Base-by-base conservation (phyloP, 2,113 vertebrate genomes). In the Blennius ocellaris region DNA sequence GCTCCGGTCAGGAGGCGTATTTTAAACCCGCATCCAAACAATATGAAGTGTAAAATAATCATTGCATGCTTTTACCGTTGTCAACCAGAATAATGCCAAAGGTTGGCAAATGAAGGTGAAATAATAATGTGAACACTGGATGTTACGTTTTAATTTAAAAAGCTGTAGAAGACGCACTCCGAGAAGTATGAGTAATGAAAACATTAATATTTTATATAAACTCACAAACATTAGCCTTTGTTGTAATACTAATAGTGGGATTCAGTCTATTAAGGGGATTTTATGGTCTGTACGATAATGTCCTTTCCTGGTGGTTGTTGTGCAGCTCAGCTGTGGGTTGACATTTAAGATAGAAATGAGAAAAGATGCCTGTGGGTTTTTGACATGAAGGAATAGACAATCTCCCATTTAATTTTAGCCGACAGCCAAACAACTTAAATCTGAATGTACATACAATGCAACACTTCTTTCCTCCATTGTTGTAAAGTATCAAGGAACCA, bases 1-100 rank as follows among this genome's bases (percentile, higher is more conserved):
- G 70, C 63, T 69, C 68, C 9, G 15, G 51, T 16, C 12, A 11
- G 59, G 41, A 47, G 21, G 21, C 53, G 78, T 63, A 54, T 68
- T 75, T 84, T 68, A 82, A 73, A 76, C 48, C 76, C 70, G 71
- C 72, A 70, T 72, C 66, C 76, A 30, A 30, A 30, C 21, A 82
- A 78, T 61, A 67, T 50, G 56, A 50, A 54, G 40, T 9, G 51
- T 68, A 71, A 67, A 81, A 69, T 70, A 77, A 70, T 80, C 43
- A 12, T 72, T 11, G 43, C 43, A 41, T 76, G 39, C 55, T 62
- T 14, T 59, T 65, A 57, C 44, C 57, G 52, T 45, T 54, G 59
- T 72, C 50, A 62, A 62, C 49, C 36, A 47, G 48, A 61, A 10
- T 3, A 44, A 47, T 57, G 39, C 36, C 44, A 41, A 47, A 64